phyloP scores from a whole-genome alignment of 2,888 invertebrate genomes.

The Conops quadrifasciatus region DNA sequence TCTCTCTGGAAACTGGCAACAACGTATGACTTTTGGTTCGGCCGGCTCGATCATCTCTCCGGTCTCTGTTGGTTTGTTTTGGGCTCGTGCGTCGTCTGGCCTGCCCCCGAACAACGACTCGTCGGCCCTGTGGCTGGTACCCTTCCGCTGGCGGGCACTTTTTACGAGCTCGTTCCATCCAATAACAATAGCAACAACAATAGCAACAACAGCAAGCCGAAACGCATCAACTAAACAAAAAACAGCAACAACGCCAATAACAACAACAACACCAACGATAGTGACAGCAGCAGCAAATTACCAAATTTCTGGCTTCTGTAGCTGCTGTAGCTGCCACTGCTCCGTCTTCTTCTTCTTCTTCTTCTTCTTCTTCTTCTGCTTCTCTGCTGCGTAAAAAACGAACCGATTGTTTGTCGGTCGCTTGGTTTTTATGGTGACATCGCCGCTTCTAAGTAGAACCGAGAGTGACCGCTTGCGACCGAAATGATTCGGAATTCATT shows the following conservation, averaged over 20 bases:
- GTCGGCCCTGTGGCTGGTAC: constrained; percentile 8
- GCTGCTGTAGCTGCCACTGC: constrained; percentile 16
- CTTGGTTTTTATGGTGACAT: constrained; percentile 20
- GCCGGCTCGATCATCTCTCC: background rate
- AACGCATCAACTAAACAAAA: too few relatives aligned
- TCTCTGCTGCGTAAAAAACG: too few relatives aligned
- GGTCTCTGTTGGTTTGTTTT: background rate
- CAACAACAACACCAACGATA: constrained; percentile 25
- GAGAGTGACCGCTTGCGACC: constrained; percentile 22
- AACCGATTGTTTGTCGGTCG: background rate
- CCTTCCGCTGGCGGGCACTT: constrained; percentile 22
- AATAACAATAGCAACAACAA: constrained; percentile 28
- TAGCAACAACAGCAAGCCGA: constrained; percentile 29
- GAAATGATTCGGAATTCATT: constrained; percentile 10
- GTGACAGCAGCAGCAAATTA: constrained; percentile 26
- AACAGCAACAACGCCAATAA: background rate
- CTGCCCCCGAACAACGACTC: background rate
- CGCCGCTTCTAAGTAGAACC: background rate
- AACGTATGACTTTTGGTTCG: background rate
- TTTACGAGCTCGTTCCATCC: constrained; percentile 24
- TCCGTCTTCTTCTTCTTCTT: constrained; percentile 8
- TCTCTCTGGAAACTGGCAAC: background rate
- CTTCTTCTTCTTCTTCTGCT: background rate
- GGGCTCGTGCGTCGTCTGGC: background rate
- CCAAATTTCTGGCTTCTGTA: constrained; percentile 32